These are phyloP conservation scores for Oxyscelio sp. DNA, from an alignment of 2,888 invertebrate genomes.

Conservation along the genomic window DNA sequence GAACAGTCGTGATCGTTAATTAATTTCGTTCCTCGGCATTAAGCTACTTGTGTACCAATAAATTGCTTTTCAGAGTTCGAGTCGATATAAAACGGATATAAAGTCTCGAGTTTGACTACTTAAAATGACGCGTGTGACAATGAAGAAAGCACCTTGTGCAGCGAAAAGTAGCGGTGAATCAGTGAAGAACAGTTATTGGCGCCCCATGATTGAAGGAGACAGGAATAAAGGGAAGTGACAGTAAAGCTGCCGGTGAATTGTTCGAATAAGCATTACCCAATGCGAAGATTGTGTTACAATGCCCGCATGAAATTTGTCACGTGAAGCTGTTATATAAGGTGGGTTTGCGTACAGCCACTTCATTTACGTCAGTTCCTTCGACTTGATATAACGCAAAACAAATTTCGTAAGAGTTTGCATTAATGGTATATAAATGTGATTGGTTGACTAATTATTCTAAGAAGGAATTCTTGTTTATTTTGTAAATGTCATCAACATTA, in stretches of 20 bases:
- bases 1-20: too few species aligned
- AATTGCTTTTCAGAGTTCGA: too few species aligned
- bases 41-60: too few species aligned
- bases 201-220: slow-evolving; percentile 43
- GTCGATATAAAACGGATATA: too few species aligned
- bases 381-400: too few species aligned
- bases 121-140: slow-evolving; percentile 39
- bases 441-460: too few species aligned
- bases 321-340: slow-evolving; percentile 58
- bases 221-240: slow-evolving; percentile 54
- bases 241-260: slow-evolving; percentile 79
- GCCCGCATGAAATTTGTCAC: slow-evolving; percentile 79
- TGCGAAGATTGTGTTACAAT: slow-evolving; percentile 77
- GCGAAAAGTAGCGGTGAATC: slow-evolving; percentile 50
- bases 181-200: slow-evolving; percentile 39
- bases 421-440: too few species aligned
- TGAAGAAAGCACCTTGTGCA: slow-evolving; percentile 43
- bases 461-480: too few species aligned
- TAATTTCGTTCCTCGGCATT: too few species aligned
- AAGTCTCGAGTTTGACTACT: slow-evolving; percentile 19
- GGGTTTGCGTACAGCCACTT: slow-evolving; percentile 26
- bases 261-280: slow-evolving; percentile 71
- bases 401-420: too few species aligned
- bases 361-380: slow-evolving; percentile 28
- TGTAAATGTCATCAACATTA: too few species aligned